Percentiles rank a stretch among this genome's conserved stretches.
Conservation (phyloP, 2,113 vertebrate species). For the Bombycilla garrulus region DNA sequence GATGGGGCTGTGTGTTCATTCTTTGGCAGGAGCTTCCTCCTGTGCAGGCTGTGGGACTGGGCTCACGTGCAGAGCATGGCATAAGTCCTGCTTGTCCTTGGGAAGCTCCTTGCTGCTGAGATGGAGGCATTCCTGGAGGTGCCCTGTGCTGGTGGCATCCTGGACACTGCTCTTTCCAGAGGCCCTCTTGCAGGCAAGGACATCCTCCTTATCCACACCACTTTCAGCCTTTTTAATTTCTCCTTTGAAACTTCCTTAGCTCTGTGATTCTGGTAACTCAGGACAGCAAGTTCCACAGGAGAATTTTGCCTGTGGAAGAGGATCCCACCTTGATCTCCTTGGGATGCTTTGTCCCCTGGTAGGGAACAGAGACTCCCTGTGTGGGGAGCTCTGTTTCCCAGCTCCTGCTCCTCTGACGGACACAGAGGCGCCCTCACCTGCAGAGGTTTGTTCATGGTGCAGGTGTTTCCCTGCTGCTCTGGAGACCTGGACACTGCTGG, state of each 20-base stretch:
- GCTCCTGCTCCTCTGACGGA: neutral
- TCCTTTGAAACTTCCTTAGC: neutral
- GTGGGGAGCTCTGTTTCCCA: neutral
- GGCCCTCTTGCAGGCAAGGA: neutral
- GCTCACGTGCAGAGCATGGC: neutral
- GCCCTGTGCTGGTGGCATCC: neutral
- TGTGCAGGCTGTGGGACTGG: neutral
- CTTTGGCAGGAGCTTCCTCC: neutral
- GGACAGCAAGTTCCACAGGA: neutral
- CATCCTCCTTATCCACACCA: neutral
- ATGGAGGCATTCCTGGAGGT: neutral
- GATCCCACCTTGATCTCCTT: neutral
- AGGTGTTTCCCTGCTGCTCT: accelerated
- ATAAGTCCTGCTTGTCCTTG: neutral
- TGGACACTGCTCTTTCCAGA: neutral
- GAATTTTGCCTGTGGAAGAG: neutral
- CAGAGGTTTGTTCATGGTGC: neutral
- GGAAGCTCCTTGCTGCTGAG: neutral
- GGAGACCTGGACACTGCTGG: neutral
- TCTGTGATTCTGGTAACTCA: neutral
- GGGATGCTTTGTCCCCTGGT: neutral
- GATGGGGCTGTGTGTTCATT: neutral
- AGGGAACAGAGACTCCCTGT: neutral
- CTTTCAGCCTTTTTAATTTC: neutral
- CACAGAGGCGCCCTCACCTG: neutral